Evolutionary conservation across 2,797 vertebrate species (phyloP).

Genomic region (Notolabrus celidotus): DNA sequence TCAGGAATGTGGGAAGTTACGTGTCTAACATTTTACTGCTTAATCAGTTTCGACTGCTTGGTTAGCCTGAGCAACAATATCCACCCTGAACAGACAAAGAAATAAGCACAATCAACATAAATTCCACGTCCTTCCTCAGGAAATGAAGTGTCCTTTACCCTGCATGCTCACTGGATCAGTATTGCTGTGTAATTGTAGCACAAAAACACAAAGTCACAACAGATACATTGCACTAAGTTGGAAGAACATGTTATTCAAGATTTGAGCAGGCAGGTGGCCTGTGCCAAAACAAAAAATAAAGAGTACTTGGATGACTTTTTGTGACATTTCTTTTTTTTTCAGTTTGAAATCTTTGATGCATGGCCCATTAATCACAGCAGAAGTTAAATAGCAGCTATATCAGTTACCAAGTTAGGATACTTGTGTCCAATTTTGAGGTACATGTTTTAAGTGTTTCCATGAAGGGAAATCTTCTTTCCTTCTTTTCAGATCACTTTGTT

Average conservation of each 20-base stretch:
- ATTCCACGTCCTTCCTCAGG: background rate
- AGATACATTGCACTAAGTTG: background rate
- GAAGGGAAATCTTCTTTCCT: too few species aligned
- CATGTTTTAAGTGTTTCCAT: too few species aligned
- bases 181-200: background rate
- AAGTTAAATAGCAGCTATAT: too few species aligned
- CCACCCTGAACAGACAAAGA: slow-evolving; percentile 11
- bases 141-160: background rate
- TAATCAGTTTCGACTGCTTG: slow-evolving; percentile 28
- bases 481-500: too few species aligned
- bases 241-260: background rate
- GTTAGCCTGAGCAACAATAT: slow-evolving; percentile 4
- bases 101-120: background rate
- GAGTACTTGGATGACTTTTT: too few species aligned
- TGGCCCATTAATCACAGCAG: too few species aligned
- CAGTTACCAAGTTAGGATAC: too few species aligned
- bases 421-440: too few species aligned
- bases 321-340: too few species aligned
- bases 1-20: slow-evolving; percentile 24
- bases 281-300: background rate
- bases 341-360: too few species aligned
- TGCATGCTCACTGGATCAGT: background rate
- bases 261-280: background rate
- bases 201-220: background rate
- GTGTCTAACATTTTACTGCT: slow-evolving; percentile 19